Percentiles rank a stretch among this genome's conserved stretches.
Conservation (phyloP, 2,888 invertebrate genomes). For the Brachypterus glaber region DNA sequence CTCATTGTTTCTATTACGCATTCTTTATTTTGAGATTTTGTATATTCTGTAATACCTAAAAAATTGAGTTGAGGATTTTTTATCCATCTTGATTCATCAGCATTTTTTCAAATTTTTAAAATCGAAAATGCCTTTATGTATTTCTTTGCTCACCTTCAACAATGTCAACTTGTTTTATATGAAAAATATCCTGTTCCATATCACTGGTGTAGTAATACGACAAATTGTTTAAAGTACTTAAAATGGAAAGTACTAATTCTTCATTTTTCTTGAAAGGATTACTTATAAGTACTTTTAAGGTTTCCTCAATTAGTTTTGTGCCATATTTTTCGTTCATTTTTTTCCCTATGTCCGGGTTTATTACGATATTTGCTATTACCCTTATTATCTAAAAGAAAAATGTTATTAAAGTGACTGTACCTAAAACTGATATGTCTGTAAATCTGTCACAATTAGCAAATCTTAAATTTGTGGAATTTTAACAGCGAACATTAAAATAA, state of each 20-base stretch:
- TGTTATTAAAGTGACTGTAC: too few species aligned
- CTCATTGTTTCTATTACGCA: slow-evolving; percentile 62
- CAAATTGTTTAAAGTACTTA: slow-evolving; percentile 77
- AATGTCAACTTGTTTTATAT: slow-evolving; percentile 42
- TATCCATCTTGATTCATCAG: background rate
- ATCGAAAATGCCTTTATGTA: too few species aligned
- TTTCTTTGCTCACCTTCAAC: slow-evolving; percentile 44
- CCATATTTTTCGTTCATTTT: slow-evolving; percentile 46
- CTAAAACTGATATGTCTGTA: too few species aligned
- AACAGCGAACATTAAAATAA: slow-evolving; percentile 1
- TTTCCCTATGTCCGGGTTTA: slow-evolving; percentile 66
- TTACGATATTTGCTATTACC: slow-evolving; percentile 76
- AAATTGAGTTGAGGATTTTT: slow-evolving; percentile 13
- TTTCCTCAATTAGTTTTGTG: slow-evolving; percentile 37
- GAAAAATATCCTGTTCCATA: slow-evolving; percentile 39
- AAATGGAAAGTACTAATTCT: slow-evolving; percentile 66
- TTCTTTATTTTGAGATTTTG: slow-evolving; percentile 42
- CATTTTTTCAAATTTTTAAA: too few species aligned
- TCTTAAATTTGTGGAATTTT: slow-evolving; percentile 6
- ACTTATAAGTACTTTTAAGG: slow-evolving; percentile 40
- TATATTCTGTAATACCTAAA: slow-evolving; percentile 41
- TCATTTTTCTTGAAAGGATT: slow-evolving; percentile 50
- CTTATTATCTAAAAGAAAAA: slow-evolving; percentile 53
- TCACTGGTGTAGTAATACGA: slow-evolving; percentile 60
- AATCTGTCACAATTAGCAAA: too few species aligned